phyloP scores from a whole-genome alignment of 2,888 invertebrate genomes.

The Leucoptera coffeella region DNA sequence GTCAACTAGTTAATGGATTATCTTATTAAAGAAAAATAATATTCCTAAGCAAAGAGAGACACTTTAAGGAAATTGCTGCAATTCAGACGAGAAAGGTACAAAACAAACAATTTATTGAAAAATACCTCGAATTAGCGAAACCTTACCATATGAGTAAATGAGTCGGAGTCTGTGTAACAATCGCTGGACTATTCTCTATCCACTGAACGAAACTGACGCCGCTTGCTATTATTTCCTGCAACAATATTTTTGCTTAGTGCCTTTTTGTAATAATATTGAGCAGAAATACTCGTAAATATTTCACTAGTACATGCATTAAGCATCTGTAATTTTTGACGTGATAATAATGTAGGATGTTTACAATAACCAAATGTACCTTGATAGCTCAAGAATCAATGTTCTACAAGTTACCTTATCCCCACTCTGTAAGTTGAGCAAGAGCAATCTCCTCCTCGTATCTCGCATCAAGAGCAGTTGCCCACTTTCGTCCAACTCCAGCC shows the following conservation, averaged over 20 bases:
- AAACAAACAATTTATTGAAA: background rate
- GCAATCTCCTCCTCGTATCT: constrained; percentile 74
- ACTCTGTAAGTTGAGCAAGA: constrained; percentile 53
- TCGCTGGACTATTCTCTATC: constrained; percentile 94
- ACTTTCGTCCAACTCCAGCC: constrained; percentile 95
- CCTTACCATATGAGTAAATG: constrained; percentile 88
- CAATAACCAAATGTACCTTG: no score
- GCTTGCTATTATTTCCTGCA: constrained; percentile 60
- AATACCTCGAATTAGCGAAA: background rate
- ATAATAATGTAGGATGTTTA: background rate
- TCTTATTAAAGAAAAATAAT: no score
- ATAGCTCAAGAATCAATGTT: no score
- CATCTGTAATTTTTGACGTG: background rate
- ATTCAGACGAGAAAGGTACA: no score
- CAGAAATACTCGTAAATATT: no score
- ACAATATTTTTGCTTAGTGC: no score
- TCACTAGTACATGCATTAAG: no score
- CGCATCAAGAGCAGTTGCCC: constrained; percentile 84
- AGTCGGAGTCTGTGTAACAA: constrained; percentile 89
- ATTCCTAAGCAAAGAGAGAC: no score
- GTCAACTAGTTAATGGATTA: no score
- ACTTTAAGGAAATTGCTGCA: no score
- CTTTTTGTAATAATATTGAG: no score
- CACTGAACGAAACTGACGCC: constrained; percentile 71
- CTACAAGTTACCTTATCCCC: constrained; percentile 55